These are phyloP conservation scores for Pionites leucogaster DNA, from an alignment of 2,113 vertebrate genomes.

Conservation along the genomic window DNA sequence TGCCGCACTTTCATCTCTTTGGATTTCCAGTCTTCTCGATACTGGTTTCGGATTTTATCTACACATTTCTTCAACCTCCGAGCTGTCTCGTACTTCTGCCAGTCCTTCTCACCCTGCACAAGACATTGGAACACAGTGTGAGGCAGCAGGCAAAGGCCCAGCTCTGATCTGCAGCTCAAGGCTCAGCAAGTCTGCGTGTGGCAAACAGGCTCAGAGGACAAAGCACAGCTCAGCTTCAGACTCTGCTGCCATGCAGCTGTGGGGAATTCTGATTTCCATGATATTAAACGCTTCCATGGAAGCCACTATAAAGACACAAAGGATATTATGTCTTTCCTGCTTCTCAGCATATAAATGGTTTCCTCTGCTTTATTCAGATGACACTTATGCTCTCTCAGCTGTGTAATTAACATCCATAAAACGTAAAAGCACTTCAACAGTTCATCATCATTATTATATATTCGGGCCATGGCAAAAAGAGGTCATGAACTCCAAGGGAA, in stretches of 20 bases:
- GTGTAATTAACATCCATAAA: slow-evolving; percentile 44
- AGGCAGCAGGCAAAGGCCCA: neutral
- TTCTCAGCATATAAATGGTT: slow-evolving; percentile 39
- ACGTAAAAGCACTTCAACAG: slow-evolving; percentile 4
- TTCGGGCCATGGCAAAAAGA: neutral
- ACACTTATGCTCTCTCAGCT: slow-evolving; percentile 41
- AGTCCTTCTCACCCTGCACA: slow-evolving; percentile 93
- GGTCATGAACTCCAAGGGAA: neutral
- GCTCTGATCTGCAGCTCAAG: neutral
- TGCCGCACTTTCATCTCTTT: slow-evolving; percentile 97
- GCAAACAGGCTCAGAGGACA: neutral
- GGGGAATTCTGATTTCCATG: slow-evolving; percentile 34
- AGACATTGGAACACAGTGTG: neutral
- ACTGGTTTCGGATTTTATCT: slow-evolving; percentile 89
- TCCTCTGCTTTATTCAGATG: slow-evolving; percentile 36
- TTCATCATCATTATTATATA: neutral
- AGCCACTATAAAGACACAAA: slow-evolving; percentile 19
- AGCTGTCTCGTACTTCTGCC: slow-evolving; percentile 97
- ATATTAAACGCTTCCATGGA: slow-evolving; percentile 8
- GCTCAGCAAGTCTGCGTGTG: neutral
- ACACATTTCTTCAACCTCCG: slow-evolving; percentile 93
- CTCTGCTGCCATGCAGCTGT: slow-evolving; percentile 29
- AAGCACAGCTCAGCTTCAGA: neutral
- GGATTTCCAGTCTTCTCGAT: slow-evolving; percentile 96
- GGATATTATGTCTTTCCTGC: slow-evolving; percentile 3